Evolutionary conservation across 2,797 vertebrate species (phyloP), one percentile per base, ranked within the genome.

Genomic region (Siniperca scherzeri): DNA sequence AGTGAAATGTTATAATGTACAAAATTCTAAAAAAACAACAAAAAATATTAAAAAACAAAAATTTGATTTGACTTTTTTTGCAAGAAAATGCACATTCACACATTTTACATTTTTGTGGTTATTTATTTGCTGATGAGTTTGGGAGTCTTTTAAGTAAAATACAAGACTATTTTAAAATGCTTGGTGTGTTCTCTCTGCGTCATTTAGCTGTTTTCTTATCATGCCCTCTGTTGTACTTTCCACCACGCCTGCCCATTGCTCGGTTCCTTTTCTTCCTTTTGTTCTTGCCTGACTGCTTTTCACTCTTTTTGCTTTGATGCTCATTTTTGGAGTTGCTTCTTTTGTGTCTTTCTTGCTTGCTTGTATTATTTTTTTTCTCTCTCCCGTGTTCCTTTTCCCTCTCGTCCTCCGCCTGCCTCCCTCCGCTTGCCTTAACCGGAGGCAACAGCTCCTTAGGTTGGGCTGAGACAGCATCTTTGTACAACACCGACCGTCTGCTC

Each of bases 401-500:
- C 91, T 80, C 74, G 84, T 92, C 90, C 91, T 88, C 91, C 74
- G 69, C 92, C 86, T 74, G 83, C 88, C 90, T 91, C 89, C 87
- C 92, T 89, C 81, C 53, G 68, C 89, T 90, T 42, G 91, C 93
- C 90, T 94, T 93, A 62, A 95, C 93, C 94, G 92, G 95, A 93
- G 90, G 93, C 96, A 96, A 97, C 96, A 96, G 97, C 97, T 97
- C 97, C 97, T 98, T 98, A 97, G 96, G 97, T 97, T 96, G 97
- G 97, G 98, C 97, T 98, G 97, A 97, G 97, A 96, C 97, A 96
- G 97, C 98, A 98, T 99, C 98, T 98, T 98, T 99, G 97, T 98
- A 98, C 98, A 98, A 98, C 98, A 98, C 97, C 96, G 97, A 98
- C 98, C 98, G 98, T 98, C 98, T 99, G 98, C 97, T 99, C 97